These are phyloP conservation scores for Sula dactylatra DNA, from an alignment of 2,113 vertebrate species.

Conservation along the genomic window DNA sequence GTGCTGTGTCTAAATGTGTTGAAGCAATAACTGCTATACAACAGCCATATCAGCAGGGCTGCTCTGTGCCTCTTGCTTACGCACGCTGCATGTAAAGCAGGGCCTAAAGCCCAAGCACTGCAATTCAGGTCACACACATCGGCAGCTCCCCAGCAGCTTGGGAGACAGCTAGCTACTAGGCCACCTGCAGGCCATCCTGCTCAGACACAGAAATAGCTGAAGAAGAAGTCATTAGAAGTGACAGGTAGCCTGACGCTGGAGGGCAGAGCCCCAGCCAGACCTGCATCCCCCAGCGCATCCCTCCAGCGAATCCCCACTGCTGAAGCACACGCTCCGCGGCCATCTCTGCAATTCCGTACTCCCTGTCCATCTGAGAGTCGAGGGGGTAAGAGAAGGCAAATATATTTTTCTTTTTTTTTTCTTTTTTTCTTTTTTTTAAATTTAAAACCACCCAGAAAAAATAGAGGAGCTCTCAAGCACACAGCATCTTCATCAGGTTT, in stretches of 20 bases:
- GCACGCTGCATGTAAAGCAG: constrained; percentile 78
- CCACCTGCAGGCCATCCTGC: constrained; percentile 74
- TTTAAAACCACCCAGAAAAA: background rate
- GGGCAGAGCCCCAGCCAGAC: background rate
- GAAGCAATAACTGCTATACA: constrained; percentile 66
- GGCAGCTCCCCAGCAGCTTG: constrained; percentile 64
- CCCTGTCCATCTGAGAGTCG: background rate
- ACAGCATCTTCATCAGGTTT: background rate
- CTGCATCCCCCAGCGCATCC: background rate
- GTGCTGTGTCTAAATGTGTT: constrained; percentile 67
- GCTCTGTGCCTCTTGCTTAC: constrained; percentile 71
- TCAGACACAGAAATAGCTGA: constrained; percentile 42
- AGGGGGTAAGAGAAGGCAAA: background rate
- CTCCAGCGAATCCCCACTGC: background rate
- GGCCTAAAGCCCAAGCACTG: constrained; percentile 33
- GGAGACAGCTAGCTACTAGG: constrained; percentile 63
- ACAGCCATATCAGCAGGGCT: constrained; percentile 70
- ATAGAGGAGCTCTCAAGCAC: background rate
- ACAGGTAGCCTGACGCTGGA: constrained; percentile 65
- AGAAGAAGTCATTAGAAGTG: constrained; percentile 71
- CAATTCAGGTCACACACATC: constrained; percentile 68
- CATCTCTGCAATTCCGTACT: fast-evolving
- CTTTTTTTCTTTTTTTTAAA: background rate
- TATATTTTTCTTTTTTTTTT: no score
- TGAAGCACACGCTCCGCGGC: fast-evolving